phyloP scores from a whole-genome alignment of 2,113 vertebrate genomes.

The Raja brachyura region DNA sequence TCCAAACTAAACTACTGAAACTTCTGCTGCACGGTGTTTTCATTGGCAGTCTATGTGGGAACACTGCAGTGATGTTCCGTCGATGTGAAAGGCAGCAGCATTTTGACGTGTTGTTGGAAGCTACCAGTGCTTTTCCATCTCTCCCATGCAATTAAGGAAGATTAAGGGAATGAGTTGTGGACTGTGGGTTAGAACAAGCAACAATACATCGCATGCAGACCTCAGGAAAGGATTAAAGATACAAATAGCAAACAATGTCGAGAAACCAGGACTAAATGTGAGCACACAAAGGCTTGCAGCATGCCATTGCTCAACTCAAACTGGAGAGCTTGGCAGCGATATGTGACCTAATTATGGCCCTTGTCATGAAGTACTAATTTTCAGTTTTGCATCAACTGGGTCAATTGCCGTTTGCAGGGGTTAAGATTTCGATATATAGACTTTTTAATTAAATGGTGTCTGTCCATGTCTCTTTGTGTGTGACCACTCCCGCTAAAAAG shows the following conservation, averaged over 20 bases:
- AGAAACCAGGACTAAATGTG: not conserved
- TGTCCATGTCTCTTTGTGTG: not conserved
- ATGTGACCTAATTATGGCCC: not conserved
- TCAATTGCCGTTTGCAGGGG: not conserved
- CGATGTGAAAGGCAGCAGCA: not conserved
- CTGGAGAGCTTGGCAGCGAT: not conserved
- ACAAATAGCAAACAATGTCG: not conserved
- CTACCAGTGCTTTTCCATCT: not conserved
- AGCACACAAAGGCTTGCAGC: not conserved
- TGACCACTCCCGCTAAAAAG: not conserved
- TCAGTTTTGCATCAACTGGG: not conserved
- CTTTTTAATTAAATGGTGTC: not conserved
- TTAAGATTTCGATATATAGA: not conserved
- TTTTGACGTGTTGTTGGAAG: not conserved
- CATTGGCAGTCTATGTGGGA: conserved; percentile 5
- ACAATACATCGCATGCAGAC: too few relatives aligned
- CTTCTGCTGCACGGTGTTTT: not conserved
- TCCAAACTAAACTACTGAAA: not conserved
- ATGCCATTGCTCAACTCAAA: not conserved
- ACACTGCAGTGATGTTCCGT: not conserved
- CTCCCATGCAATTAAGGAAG: not conserved
- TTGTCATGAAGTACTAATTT: not conserved
- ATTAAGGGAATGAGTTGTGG: not conserved
- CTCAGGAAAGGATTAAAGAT: not conserved
- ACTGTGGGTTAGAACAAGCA: not conserved